Conservation (phyloP, 1,140 invertebrate genomes). For the Proctacanthus coquilletti region DNA sequence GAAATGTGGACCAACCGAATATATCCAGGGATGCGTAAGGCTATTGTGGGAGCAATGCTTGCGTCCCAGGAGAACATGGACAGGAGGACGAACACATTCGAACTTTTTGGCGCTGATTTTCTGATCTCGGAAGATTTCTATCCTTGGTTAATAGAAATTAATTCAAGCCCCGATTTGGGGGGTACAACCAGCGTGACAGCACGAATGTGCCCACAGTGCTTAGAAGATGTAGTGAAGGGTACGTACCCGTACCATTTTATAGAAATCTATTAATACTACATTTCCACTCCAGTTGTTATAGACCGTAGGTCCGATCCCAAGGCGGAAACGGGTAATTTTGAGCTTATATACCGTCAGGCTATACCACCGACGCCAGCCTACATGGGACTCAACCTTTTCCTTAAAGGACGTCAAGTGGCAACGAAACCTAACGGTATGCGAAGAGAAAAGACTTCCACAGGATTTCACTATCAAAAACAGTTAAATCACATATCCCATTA, state of each 20-base stretch:
- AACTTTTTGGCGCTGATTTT: constrained; percentile 87
- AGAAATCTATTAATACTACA: constrained; percentile 6
- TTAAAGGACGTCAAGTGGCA: too few species aligned
- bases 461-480: constrained; percentile 1
- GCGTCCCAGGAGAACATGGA: constrained; percentile 78
- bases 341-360: constrained; percentile 59
- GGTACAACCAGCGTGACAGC: constrained; percentile 78
- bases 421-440: too few species aligned
- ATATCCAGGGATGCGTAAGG: constrained; percentile 80
- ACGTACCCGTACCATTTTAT: constrained; percentile 9
- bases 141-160: constrained; percentile 89
- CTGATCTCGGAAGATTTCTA: constrained; percentile 78
- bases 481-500: too few species aligned
- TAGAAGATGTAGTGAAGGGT: constrained; percentile 91
- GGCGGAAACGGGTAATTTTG: constrained; percentile 73
- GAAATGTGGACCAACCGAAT: constrained; percentile 66
- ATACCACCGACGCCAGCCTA: constrained; percentile 68
- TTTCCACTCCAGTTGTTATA: constrained; percentile 58
- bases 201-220: constrained; percentile 65
- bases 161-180: constrained; percentile 82
- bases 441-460: constrained; percentile 14
- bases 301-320: constrained; percentile 61
- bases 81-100: constrained; percentile 73
- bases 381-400: constrained; percentile 40
- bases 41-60: constrained; percentile 70